A percentile compares a stretch with the other conserved stretches of the same genome.
phyloP scores from a whole-genome alignment of 2,113 vertebrate genomes.

The Chlorodrepanis virens region DNA sequence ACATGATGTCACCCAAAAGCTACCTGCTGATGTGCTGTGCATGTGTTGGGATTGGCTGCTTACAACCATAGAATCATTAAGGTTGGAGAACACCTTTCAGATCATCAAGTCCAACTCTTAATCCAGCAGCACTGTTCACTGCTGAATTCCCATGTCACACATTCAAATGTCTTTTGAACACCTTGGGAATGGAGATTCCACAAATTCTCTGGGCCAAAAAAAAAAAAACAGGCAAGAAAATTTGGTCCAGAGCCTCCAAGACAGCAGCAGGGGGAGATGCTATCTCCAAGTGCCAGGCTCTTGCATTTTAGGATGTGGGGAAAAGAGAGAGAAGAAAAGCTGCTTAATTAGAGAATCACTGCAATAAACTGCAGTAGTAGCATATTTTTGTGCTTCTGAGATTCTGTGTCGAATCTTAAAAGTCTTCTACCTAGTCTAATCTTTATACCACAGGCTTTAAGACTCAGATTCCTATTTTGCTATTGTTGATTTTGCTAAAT shows the following conservation, averaged over 20 bases:
- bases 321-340: not conserved
- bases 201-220: no score
- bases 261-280: not conserved
- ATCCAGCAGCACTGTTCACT: not conserved
- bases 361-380: not conserved
- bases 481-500: not conserved
- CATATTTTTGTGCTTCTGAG: not conserved
- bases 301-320: not conserved
- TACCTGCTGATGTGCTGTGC: fast-evolving
- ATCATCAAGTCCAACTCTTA: not conserved
- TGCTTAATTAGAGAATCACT: not conserved
- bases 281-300: not conserved
- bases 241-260: not conserved
- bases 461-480: not conserved
- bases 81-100: not conserved
- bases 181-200: fast-evolving
- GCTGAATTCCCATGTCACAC: not conserved
- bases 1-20: not conserved
- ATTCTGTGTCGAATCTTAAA: not conserved
- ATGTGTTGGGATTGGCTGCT: not conserved
- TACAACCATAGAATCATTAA: not conserved
- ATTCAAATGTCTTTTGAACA: not conserved
- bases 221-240: not conserved
- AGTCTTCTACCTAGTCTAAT: not conserved
- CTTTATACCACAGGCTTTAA: not conserved